A percentile compares a stretch with the other conserved stretches of the same genome.
phyloP scores from a whole-genome alignment of 2,113 vertebrate species.

The Salminus brasiliensis region DNA sequence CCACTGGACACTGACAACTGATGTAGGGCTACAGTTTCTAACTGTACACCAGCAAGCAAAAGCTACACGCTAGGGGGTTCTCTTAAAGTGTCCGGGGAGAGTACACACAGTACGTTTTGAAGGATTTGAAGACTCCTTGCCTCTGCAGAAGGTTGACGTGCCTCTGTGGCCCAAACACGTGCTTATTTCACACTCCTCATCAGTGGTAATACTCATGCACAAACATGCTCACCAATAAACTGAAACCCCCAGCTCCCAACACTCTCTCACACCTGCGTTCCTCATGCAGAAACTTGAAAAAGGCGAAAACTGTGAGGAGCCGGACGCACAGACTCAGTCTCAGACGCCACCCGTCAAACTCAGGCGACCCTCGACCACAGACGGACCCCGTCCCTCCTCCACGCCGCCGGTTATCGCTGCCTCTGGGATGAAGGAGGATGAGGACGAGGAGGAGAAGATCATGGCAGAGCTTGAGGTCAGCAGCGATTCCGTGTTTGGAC shows the following conservation, averaged over 20 bases:
- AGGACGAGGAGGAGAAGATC: constrained; percentile 90
- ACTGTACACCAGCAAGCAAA: no score
- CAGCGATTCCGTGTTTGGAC: no score
- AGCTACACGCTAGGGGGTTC: no score
- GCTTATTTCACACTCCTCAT: not conserved
- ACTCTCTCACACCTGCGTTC: not conserved
- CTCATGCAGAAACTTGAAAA: constrained; percentile 74
- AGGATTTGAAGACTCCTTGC: no score
- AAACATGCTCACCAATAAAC: constrained; percentile 8
- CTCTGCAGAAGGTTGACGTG: no score
- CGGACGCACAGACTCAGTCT: constrained; percentile 74
- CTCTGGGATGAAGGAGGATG: constrained; percentile 84
- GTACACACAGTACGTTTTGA: no score
- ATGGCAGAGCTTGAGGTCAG: constrained; percentile 92
- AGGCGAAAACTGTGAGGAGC: constrained; percentile 81
- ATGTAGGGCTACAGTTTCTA: no score
- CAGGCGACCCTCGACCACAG: constrained; percentile 83
- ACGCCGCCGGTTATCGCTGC: constrained; percentile 89
- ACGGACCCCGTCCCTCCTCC: constrained; percentile 86
- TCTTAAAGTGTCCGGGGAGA: no score
- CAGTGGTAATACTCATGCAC: not conserved
- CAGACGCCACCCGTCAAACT: constrained; percentile 89
- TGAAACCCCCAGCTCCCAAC: not conserved
- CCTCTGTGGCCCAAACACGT: not conserved
- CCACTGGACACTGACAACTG: no score